Conservation (phyloP, 2,113 vertebrate species). For the Atlantisia rogersi region DNA sequence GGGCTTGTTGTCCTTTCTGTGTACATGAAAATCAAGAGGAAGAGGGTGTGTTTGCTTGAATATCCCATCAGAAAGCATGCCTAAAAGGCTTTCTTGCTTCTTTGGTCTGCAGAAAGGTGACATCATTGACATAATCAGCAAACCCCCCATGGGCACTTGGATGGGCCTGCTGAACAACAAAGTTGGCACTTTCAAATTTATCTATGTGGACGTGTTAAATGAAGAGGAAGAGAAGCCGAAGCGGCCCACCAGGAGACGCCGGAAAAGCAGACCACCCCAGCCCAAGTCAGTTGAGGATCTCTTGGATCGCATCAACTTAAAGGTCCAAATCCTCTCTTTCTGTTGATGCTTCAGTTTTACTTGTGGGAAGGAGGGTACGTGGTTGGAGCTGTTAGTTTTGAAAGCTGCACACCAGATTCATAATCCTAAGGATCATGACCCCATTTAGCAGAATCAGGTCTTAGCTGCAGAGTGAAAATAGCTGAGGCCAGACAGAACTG, state of each 20-base stretch:
- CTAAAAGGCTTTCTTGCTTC: neutral
- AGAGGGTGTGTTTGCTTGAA: neutral
- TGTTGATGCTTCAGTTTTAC: neutral
- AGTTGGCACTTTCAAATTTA: conserved; percentile 99
- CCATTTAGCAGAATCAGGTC: neutral
- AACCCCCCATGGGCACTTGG: conserved; percentile 99
- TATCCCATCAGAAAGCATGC: neutral
- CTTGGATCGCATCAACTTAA: conserved; percentile 94
- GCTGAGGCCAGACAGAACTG: neutral
- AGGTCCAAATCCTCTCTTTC: conserved; percentile 72
- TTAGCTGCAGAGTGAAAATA: neutral
- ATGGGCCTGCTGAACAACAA: conserved; percentile 98
- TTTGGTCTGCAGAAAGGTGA: conserved; percentile 86
- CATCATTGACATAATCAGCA: conserved; percentile 99
- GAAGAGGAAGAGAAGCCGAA: conserved; percentile 96
- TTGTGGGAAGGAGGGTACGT: neutral
- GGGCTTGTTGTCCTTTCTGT: neutral
- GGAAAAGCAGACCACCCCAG: conserved; percentile 90
- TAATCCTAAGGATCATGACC: neutral
- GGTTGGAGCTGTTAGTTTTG: neutral
- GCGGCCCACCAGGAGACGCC: conserved; percentile 86
- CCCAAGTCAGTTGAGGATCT: conserved; percentile 96
- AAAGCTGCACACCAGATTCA: neutral
- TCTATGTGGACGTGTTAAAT: conserved; percentile 94
- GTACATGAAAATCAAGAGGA: neutral